Evolutionary conservation across 2,797 vertebrate species (phyloP), one percentile per base, ranked within the genome.

Genomic region (Hippopotamyrus pictus): DNA sequence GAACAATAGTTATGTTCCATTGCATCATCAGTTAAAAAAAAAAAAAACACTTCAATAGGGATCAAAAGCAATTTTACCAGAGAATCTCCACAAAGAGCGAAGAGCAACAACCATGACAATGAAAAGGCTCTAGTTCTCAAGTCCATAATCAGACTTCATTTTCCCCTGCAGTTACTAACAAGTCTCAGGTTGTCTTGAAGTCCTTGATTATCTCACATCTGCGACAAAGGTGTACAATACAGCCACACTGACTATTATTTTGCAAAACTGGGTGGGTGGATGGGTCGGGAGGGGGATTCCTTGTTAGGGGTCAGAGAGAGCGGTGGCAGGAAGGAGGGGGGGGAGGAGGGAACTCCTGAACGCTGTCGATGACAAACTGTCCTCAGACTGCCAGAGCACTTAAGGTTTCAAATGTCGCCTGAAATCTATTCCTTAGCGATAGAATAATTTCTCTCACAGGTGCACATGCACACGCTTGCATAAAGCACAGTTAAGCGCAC

Each of bases 361-460:
- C 37, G 2, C 6, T 59, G 29, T 19, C 0, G 53, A 87, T 59
- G 86, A 87, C 51, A 88, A 79, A 54, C 33, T 29, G 19, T 86
- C 83, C 83, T 86, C 83, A n/a, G 9, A n/a, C 12, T 37, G 69
- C 29, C 29, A 33, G 11, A 33, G 25, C 87, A 79, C 88, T 76
- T 88, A 88, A 88, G 73, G 88, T 88, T 79, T 88, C 48, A 44
- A 88, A 88, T 50, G 51, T 50, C 87, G 2, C 73, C 41, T n/a
- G 19, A 79, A 79, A 44, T 79, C 37, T 44, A 44, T 79, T 79
- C 33, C 73, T 79, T 19, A n/a, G 73, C 19, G 1, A 37, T n/a
- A n/a, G 41, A 44, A 44, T 79, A 44, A 79, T 44, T 79, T 8
- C 14, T 19, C 33, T 76, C 69, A 76, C 33, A 41, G 29, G 37